Conservation (phyloP, 2,797 vertebrate genomes). For the Rhinogobio ventralis region DNA sequence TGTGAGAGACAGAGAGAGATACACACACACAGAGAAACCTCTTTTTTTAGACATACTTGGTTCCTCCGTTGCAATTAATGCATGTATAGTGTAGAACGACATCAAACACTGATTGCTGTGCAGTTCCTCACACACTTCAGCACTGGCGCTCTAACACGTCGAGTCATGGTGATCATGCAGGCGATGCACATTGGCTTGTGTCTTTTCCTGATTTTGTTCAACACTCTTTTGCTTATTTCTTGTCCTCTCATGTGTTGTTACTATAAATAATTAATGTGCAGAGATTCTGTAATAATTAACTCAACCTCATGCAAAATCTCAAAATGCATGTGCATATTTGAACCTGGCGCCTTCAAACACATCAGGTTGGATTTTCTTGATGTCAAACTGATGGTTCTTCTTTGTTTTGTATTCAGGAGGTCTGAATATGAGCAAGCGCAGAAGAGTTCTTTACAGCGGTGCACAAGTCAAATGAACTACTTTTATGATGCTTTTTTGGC, state of each 20-base stretch:
- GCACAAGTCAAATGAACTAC: not conserved
- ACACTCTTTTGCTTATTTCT: not conserved
- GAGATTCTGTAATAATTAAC: not conserved
- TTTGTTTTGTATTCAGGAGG: not conserved
- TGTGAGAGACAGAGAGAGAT: slow-evolving; percentile 63
- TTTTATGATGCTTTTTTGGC: not conserved
- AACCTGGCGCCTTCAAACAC: not conserved
- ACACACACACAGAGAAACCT: slow-evolving; percentile 28
- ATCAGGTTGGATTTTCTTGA: not conserved
- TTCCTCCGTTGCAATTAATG: not conserved
- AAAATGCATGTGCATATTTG: not conserved
- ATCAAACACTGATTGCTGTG: not conserved
- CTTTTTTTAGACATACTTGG: slow-evolving; percentile 29
- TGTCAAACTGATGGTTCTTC: not conserved
- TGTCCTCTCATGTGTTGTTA: not conserved
- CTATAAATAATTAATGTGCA: not conserved
- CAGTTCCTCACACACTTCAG: not conserved
- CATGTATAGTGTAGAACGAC: not conserved
- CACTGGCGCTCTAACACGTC: too few relatives aligned
- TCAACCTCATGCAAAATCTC: not conserved
- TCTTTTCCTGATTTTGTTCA: not conserved
- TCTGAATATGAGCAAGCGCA: not conserved
- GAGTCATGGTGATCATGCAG: not conserved
- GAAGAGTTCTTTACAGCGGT: not conserved
- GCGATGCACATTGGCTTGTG: not conserved